phyloP scores from a whole-genome alignment of 2,888 invertebrate species.

The Chirona hameri region DNA sequence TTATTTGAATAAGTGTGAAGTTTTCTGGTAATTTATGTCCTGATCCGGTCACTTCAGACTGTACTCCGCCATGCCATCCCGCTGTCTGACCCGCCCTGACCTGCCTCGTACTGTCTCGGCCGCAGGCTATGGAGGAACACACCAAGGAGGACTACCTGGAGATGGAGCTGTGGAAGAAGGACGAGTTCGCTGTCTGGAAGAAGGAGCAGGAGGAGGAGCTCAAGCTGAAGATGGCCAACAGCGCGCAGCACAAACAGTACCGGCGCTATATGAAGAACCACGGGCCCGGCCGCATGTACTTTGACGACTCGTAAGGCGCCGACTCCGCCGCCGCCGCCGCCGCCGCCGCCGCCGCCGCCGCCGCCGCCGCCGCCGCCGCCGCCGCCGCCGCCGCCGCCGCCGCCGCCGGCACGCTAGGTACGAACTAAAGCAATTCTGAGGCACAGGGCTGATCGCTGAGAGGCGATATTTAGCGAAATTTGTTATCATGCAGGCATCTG shows the following conservation, averaged over 20 bases:
- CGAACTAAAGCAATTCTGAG: no score
- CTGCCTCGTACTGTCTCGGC: background rate
- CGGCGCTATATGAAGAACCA: constrained; percentile 86
- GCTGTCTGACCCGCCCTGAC: no score
- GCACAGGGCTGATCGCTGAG: no score
- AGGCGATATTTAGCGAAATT: no score
- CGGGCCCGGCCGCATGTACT: constrained; percentile 84
- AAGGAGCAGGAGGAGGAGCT: constrained; percentile 75
- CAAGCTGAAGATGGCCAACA: constrained; percentile 79
- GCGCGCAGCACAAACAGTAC: constrained; percentile 80
- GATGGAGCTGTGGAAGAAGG: constrained; percentile 75
- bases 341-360: no score
- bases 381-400: constrained; percentile 25
- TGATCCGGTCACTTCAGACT: no score
- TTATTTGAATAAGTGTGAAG: no score
- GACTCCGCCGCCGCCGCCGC: background rate
- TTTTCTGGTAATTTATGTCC: no score
- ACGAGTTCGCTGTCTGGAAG: constrained; percentile 75
- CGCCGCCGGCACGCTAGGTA: background rate
- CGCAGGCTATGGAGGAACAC: constrained; percentile 64
- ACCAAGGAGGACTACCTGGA: constrained; percentile 69
- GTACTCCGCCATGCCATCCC: no score
- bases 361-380: constrained; percentile 12
- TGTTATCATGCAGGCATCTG: no score
- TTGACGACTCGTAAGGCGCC: constrained; percentile 66